Percentiles rank a stretch among this genome's conserved stretches.
These are phyloP conservation scores for Oncorhynchus masou DNA, from an alignment of 2,113 vertebrate genomes.

Conservation along the genomic window DNA sequence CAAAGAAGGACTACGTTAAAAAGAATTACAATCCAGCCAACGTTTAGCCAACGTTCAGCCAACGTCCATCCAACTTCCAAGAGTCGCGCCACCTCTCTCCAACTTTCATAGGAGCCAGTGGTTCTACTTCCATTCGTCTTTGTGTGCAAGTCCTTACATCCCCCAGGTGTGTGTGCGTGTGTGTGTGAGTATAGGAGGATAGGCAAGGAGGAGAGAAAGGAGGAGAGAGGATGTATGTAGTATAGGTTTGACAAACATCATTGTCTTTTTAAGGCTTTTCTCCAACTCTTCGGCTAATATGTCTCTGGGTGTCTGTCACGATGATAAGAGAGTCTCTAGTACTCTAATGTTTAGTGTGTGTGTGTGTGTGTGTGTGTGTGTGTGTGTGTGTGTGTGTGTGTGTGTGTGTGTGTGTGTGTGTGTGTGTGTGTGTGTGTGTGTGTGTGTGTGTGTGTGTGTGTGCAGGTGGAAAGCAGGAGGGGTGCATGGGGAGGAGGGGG, in stretches of 20 bases:
- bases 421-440: background rate
- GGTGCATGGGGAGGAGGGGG: background rate
- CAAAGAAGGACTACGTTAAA: slow-evolving; percentile 60
- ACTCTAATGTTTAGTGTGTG: background rate
- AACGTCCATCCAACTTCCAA: slow-evolving; percentile 22
- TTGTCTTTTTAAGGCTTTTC: slow-evolving; percentile 76
- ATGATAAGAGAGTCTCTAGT: slow-evolving; percentile 24
- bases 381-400: too few species aligned
- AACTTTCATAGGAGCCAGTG: slow-evolving; percentile 14
- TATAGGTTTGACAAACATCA: slow-evolving; percentile 55
- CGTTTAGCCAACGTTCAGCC: slow-evolving; percentile 17
- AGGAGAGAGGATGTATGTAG: background rate
- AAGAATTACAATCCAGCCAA: slow-evolving; percentile 68
- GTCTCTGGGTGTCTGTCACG: slow-evolving; percentile 36
- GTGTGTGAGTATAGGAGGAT: slow-evolving; percentile 26
- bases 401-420: background rate
- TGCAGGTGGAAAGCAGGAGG: background rate
- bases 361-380: background rate
- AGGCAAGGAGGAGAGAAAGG: background rate
- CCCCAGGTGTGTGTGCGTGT: slow-evolving; percentile 22
- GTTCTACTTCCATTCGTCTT: slow-evolving; percentile 26
- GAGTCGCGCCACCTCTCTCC: slow-evolving; percentile 4
- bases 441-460: background rate
- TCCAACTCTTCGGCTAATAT: slow-evolving; percentile 42
- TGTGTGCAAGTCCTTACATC: slow-evolving; percentile 50